Evolutionary conservation across 2,888 invertebrate genomes (phyloP).

Genomic region (Lysandra coridon): DNA sequence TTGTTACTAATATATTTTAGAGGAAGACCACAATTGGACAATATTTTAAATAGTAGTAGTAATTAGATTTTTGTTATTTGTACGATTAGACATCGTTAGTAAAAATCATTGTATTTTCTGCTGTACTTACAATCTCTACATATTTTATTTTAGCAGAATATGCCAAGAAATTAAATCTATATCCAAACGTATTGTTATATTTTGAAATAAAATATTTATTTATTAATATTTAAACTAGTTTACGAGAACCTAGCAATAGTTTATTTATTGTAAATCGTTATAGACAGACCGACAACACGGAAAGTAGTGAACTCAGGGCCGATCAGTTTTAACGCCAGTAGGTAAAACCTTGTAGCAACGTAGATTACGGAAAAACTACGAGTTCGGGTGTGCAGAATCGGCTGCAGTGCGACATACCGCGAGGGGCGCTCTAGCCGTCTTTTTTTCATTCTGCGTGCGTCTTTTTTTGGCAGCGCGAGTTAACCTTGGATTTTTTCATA

Average conservation of each 20-base stretch:
- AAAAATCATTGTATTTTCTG: no score
- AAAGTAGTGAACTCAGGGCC: conserved; percentile 29
- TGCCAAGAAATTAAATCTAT: no score
- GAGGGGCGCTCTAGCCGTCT: conserved; percentile 74
- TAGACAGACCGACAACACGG: conserved; percentile 12
- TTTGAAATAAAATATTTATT: not conserved
- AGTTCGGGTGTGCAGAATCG: conserved; percentile 60
- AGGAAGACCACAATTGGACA: not conserved
- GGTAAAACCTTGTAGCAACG: conserved; percentile 36
- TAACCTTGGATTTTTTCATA: conserved; percentile 80
- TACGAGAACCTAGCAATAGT: conserved; percentile 4
- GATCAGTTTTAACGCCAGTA: conserved; percentile 8
- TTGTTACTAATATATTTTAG: not conserved
- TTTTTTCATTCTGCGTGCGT: conserved; percentile 78
- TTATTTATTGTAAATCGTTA: not conserved
- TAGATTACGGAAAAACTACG: conserved; percentile 41
- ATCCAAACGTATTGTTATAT: not conserved
- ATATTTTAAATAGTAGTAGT: not conserved
- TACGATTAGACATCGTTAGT: no score
- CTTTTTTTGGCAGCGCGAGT: conserved; percentile 80
- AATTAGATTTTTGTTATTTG: no score
- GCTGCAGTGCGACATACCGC: conserved; percentile 69
- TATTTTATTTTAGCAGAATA: no score
- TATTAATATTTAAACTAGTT: not conserved
- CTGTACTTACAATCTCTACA: no score